Percentiles rank a stretch among this genome's conserved stretches.
These are phyloP conservation scores for Penaeus vannamei DNA, from an alignment of 1,140 invertebrate genomes.

Conservation along the genomic window DNA sequence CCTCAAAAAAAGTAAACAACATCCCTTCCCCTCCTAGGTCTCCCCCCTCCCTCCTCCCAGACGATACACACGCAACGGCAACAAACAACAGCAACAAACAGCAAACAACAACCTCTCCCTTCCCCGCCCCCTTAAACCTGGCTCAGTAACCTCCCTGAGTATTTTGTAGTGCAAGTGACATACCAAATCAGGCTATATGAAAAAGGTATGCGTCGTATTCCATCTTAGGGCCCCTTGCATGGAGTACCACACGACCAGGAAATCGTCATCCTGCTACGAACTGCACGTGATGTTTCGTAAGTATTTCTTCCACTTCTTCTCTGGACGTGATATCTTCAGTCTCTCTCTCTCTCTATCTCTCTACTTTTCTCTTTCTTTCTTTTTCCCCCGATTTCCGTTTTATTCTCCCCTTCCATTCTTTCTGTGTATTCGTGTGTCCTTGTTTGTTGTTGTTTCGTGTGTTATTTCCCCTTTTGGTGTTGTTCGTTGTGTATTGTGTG, in stretches of 20 bases:
- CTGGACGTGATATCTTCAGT: neutral
- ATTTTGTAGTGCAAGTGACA: constrained; percentile 53
- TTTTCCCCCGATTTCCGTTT: neutral
- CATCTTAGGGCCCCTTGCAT: constrained; percentile 65
- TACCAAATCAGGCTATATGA: constrained; percentile 62
- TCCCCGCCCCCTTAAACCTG: neutral
- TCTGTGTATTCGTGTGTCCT: neutral
- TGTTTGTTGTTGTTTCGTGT: too few species aligned
- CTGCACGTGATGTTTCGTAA: constrained; percentile 68
- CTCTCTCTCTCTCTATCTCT: constrained; percentile 4
- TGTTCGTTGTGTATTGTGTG: too few species aligned
- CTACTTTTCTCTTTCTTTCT: neutral
- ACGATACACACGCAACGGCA: too few species aligned
- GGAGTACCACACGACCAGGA: constrained; percentile 68
- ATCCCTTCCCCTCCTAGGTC: too few species aligned
- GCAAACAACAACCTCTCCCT: neutral
- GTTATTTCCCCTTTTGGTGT: too few species aligned
- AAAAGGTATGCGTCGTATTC: constrained; percentile 63
- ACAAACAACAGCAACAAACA: too few species aligned
- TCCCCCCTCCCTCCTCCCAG: too few species aligned
- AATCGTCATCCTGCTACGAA: constrained; percentile 68
- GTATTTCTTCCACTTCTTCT: constrained; percentile 45
- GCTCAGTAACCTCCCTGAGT: constrained; percentile 49
- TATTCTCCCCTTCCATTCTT: neutral
- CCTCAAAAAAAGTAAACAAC: too few species aligned